Percentiles rank a stretch among this genome's conserved stretches.
Conservation (phyloP, 2,113 vertebrate genomes). For the Gymnocephalus cernua region DNA sequence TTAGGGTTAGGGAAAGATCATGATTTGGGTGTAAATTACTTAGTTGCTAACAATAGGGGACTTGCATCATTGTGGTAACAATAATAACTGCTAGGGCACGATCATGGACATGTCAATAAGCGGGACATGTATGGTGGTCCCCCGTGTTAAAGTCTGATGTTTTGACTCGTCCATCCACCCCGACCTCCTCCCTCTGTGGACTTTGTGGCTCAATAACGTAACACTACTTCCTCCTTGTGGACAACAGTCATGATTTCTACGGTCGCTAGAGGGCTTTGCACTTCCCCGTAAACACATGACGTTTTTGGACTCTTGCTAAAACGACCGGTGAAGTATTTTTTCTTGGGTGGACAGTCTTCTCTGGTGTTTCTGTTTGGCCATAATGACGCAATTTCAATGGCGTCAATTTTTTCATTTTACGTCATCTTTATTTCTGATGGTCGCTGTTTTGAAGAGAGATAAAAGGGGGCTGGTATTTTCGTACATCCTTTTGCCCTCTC, state of each 20-base stretch:
- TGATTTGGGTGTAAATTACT: not conserved
- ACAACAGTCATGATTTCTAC: not conserved
- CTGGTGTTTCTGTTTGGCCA: not conserved
- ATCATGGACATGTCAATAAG: not conserved
- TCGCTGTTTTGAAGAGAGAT: not conserved
- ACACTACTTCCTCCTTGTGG: not conserved
- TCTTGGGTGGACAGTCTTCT: not conserved
- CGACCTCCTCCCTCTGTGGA: not conserved
- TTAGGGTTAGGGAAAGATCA: not conserved
- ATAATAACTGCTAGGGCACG: not conserved
- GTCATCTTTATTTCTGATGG: conserved; percentile 21
- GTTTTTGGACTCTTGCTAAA: not conserved
- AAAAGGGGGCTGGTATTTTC: not conserved
- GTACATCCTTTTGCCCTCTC: conserved; percentile 41
- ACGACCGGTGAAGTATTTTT: not conserved
- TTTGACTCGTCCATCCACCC: not conserved
- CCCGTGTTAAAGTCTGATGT: not conserved
- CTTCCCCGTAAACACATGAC: not conserved
- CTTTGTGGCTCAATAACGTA: not conserved
- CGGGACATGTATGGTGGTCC: not conserved
- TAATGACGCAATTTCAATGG: conserved; percentile 7
- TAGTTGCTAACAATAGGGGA: not conserved
- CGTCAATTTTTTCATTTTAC: conserved; percentile 6
- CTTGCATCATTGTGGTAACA: not conserved
- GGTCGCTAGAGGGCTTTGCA: not conserved